Conservation (phyloP, 2,888 invertebrate genomes). For the Acholoe squamosa region DNA sequence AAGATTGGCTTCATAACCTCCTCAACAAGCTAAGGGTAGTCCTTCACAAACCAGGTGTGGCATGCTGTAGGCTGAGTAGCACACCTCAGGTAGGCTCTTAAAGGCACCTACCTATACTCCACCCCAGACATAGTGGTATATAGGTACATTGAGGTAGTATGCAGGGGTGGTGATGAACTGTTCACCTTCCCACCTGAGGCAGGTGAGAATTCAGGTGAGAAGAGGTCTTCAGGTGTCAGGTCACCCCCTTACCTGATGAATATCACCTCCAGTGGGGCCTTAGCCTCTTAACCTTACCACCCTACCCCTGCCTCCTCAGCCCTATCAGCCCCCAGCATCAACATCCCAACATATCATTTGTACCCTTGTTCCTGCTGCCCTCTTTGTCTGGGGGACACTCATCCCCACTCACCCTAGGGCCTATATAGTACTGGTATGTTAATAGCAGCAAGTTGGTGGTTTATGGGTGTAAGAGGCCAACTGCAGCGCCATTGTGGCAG, state of each 20-base stretch:
- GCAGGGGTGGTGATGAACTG: background rate
- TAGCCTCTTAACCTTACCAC: conserved; percentile 6
- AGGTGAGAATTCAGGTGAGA: conserved; percentile 33
- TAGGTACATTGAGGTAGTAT: background rate
- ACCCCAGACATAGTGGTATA: too few species aligned
- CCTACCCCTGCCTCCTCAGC: background rate
- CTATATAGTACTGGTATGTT: background rate
- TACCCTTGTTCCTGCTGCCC: background rate
- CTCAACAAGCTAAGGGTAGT: too few species aligned
- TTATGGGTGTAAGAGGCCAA: too few species aligned
- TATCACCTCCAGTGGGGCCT: conserved; percentile 3
- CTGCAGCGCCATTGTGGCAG: too few species aligned
- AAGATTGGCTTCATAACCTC: too few species aligned
- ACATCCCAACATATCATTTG: conserved; percentile 19
- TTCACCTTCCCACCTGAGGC: background rate
- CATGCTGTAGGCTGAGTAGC: too few species aligned
- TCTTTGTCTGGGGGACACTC: background rate
- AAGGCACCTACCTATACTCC: too few species aligned
- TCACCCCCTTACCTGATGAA: background rate
- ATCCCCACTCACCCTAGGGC: background rate
- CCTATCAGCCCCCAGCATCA: conserved; percentile 18
- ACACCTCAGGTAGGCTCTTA: too few species aligned
- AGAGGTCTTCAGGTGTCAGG: background rate
- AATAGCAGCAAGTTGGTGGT: too few species aligned
- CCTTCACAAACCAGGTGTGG: too few species aligned